phyloP scores from a whole-genome alignment of 2,113 vertebrate species.

The Odontophorus gujanensis region DNA sequence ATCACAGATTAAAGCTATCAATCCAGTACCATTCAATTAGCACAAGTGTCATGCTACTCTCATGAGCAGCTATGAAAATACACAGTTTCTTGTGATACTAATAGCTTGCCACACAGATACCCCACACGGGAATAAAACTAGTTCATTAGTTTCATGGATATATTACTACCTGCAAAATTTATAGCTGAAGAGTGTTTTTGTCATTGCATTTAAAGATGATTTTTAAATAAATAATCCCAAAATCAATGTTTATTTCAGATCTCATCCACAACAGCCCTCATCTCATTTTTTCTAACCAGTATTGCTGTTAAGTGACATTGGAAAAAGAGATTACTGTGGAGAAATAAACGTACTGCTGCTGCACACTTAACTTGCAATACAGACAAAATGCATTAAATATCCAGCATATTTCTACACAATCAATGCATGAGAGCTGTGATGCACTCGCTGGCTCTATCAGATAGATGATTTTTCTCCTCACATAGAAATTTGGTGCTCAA shows the following conservation, averaged over 20 bases:
- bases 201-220: background rate
- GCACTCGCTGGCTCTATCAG: background rate
- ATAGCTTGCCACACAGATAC: constrained; percentile 1
- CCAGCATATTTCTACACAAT: background rate
- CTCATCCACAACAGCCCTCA: constrained; percentile 3
- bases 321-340: constrained; percentile 1
- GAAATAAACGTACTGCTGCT: constrained; percentile 42
- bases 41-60: background rate
- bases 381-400: constrained; percentile 33
- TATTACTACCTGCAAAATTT: background rate
- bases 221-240: constrained; percentile 29
- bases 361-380: background rate
- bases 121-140: background rate
- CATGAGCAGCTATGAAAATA: background rate
- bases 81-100: background rate
- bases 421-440: background rate
- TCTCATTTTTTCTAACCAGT: constrained; percentile 22
- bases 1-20: constrained; percentile 13
- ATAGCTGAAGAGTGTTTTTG: background rate
- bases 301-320: constrained; percentile 17
- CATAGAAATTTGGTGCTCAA: background rate
- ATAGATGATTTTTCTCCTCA: background rate
- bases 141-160: background rate
- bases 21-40: constrained; percentile 5
- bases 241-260: constrained; percentile 39